Conservation (phyloP, 2,888 invertebrate species). For the Formica aserva region DNA sequence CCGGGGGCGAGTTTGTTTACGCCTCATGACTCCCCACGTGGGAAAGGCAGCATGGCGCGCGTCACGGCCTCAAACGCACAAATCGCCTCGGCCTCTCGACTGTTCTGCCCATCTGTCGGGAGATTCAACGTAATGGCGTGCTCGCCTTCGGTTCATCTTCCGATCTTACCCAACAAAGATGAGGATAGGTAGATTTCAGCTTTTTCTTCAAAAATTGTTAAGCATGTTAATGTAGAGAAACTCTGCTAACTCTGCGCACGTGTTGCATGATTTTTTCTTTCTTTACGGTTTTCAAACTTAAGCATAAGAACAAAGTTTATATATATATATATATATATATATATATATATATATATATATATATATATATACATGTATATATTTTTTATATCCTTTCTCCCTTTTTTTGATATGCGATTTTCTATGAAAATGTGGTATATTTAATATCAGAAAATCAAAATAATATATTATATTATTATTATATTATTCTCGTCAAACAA, state of each 20-base stretch:
- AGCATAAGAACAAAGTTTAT: neutral
- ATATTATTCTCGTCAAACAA: neutral
- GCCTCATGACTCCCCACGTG: slow-evolving; percentile 84
- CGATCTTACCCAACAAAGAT: slow-evolving; percentile 11
- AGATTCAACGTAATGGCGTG: slow-evolving; percentile 49
- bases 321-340: neutral
- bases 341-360: neutral
- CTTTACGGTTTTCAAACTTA: neutral
- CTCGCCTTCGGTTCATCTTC: slow-evolving; percentile 36
- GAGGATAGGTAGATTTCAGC: neutral
- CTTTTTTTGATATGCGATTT: neutral
- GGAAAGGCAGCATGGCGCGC: slow-evolving; percentile 82
- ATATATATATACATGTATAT: neutral
- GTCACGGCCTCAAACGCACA: slow-evolving; percentile 72
- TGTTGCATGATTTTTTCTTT: neutral
- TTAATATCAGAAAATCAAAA: neutral
- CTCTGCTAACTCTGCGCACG: neutral
- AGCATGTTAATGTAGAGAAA: neutral
- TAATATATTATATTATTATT: neutral
- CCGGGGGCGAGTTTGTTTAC: slow-evolving; percentile 82
- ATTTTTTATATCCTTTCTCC: neutral
- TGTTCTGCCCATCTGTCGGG: slow-evolving; percentile 45
- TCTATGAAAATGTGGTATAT: neutral
- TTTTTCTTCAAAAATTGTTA: neutral
- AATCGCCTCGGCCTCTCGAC: slow-evolving; percentile 56